A percentile compares a stretch with the other conserved stretches of the same genome.
These are phyloP conservation scores for Pyrrhosoma nymphula DNA, from an alignment of 2,888 invertebrate genomes.

Conservation along the genomic window DNA sequence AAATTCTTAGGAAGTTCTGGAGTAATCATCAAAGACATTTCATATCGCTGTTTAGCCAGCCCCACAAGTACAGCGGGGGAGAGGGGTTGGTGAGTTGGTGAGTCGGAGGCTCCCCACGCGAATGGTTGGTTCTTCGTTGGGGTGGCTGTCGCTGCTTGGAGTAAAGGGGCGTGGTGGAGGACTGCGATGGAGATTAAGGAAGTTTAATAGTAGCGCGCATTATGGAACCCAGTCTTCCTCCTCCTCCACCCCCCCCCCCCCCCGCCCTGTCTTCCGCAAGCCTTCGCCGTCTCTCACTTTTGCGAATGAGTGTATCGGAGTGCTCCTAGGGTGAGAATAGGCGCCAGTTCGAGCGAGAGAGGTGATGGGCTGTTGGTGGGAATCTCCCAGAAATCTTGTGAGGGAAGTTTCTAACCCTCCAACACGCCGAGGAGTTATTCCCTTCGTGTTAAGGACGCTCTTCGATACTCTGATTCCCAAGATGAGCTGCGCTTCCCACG, in stretches of 20 bases:
- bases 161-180: not conserved
- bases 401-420: not conserved
- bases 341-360: constrained; percentile 8
- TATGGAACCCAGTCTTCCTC: not conserved
- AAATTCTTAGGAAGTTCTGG: no score
- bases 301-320: not conserved
- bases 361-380: not conserved
- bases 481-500: not conserved
- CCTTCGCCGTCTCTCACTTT: constrained; percentile 9
- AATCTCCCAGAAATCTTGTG: not conserved
- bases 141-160: not conserved
- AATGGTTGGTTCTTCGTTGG: not conserved
- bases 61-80: not conserved
- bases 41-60: not conserved
- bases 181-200: constrained; percentile 58
- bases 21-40: not conserved
- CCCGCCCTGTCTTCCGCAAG: not conserved
- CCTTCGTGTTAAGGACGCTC: not conserved
- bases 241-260: not conserved
- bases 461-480: not conserved
- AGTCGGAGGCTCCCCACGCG: not conserved
- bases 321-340: not conserved
- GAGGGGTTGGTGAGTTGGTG: not conserved
- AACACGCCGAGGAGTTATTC: not conserved
- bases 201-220: constrained; percentile 62